Conservation (phyloP, 1,140 invertebrate species). For the Homalodisca vitripennis region DNA sequence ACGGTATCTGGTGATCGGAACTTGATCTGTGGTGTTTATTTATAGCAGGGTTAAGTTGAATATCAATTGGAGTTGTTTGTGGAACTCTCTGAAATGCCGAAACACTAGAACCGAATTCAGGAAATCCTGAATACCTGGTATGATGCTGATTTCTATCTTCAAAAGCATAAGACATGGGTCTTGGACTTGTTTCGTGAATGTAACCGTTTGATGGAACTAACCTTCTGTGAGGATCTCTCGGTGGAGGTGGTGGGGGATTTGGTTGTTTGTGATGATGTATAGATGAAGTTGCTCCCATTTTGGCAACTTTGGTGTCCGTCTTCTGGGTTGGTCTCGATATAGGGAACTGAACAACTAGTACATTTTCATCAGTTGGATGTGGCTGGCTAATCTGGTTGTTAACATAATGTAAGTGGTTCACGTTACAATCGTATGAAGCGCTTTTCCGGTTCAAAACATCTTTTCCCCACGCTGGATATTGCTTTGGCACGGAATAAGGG, state of each 20-base stretch:
- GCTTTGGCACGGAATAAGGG: conserved; percentile 8
- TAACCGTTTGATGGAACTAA: conserved; percentile 49
- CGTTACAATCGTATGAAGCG: conserved; percentile 43
- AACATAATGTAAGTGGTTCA: conserved; percentile 16
- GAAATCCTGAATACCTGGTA: conserved; percentile 3
- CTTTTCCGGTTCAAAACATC: conserved; percentile 31
- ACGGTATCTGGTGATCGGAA: conserved; percentile 15
- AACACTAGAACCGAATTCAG: conserved; percentile 6
- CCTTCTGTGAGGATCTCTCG: conserved; percentile 63
- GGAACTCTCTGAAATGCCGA: conserved; percentile 5
- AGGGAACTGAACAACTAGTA: conserved; percentile 21
- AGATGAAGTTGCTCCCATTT: background rate
- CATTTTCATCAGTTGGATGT: conserved; percentile 21
- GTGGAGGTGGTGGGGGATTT: conserved; percentile 66
- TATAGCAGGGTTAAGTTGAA: background rate
- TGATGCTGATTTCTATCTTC: conserved; percentile 42
- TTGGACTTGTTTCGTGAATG: conserved; percentile 38
- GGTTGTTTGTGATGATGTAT: conserved; percentile 42
- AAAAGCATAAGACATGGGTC: conserved; percentile 55
- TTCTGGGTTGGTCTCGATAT: conserved; percentile 6
- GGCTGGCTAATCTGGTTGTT: conserved; percentile 1
- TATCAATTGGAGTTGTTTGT: background rate
- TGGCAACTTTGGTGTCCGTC: background rate
- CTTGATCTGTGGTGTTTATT: conserved; percentile 21
- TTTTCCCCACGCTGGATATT: conserved; percentile 11